phyloP scores from a whole-genome alignment of 2,113 vertebrate species.

The Nesospiza acunhae region DNA sequence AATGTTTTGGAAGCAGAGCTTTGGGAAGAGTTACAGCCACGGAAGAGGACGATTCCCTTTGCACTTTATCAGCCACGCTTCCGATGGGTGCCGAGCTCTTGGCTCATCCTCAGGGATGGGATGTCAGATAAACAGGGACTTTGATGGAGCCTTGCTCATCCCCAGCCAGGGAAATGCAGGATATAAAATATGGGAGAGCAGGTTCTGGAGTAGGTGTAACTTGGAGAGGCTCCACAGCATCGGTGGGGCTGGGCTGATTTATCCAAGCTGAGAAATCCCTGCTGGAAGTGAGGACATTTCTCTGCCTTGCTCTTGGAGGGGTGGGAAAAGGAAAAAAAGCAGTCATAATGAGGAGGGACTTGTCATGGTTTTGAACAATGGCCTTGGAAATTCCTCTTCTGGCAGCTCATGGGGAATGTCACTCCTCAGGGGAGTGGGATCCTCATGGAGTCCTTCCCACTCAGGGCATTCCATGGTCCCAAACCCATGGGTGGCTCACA shows the following conservation, averaged over 20 bases:
- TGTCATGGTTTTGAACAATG: background rate
- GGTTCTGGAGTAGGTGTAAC: background rate
- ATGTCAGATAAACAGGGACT: background rate
- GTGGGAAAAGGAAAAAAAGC: background rate
- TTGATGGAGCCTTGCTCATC: background rate
- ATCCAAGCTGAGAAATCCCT: background rate
- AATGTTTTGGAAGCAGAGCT: background rate
- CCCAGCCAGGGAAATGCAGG: background rate
- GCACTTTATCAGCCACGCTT: background rate
- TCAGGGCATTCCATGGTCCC: background rate
- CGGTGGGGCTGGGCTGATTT: rapidly evolving
- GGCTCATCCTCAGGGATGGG: background rate
- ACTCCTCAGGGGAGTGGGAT: background rate
- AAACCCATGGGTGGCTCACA: rapidly evolving
- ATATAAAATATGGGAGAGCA: background rate
- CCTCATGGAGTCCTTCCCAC: background rate
- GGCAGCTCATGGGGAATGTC: background rate
- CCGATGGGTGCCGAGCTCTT: rapidly evolving
- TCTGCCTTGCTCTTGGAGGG: background rate
- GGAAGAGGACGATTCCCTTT: background rate
- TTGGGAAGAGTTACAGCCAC: background rate
- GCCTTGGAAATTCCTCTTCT: background rate
- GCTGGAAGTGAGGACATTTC: background rate
- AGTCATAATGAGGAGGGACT: background rate
- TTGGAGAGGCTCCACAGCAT: background rate